A percentile compares a stretch with the other conserved stretches of the same genome.
These are phyloP conservation scores for Ginglymostoma cirratum DNA, from an alignment of 2,113 vertebrate genomes.

Conservation along the genomic window DNA sequence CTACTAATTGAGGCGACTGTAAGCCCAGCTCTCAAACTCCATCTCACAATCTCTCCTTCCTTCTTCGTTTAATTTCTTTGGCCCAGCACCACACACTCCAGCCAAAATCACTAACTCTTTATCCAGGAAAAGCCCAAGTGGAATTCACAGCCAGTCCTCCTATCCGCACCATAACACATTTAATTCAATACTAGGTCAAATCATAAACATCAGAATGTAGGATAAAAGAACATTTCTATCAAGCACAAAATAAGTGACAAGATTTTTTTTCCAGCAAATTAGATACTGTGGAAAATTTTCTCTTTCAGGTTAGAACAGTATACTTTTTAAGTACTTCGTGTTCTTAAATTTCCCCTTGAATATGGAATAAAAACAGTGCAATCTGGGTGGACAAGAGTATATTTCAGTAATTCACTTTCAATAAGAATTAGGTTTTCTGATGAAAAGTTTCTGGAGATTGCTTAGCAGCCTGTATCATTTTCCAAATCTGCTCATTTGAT, in stretches of 20 bases:
- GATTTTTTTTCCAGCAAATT: not conserved
- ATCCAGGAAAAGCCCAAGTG: not conserved
- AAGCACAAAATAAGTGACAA: not conserved
- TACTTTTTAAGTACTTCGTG: slow-evolving; percentile 43
- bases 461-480: slow-evolving; percentile 7
- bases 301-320: slow-evolving; percentile 3
- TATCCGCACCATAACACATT: not conserved
- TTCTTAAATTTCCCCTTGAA: slow-evolving; percentile 43
- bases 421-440: slow-evolving; percentile 39
- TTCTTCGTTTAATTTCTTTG: not conserved
- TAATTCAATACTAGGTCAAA: not conserved
- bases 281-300: not conserved
- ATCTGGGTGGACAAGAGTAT: slow-evolving; percentile 39
- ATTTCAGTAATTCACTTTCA: slow-evolving; percentile 36
- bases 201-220: not conserved
- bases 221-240: not conserved
- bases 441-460: slow-evolving; percentile 17
- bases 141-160: not conserved
- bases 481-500: slow-evolving; percentile 29
- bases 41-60: not conserved
- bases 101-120: slow-evolving; percentile 14
- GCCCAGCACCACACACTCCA: not conserved
- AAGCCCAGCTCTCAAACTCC: not conserved
- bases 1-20: not conserved
- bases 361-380: slow-evolving; percentile 39